Conservation (phyloP, 2,888 invertebrate species). For the Subacronicta megacephala region DNA sequence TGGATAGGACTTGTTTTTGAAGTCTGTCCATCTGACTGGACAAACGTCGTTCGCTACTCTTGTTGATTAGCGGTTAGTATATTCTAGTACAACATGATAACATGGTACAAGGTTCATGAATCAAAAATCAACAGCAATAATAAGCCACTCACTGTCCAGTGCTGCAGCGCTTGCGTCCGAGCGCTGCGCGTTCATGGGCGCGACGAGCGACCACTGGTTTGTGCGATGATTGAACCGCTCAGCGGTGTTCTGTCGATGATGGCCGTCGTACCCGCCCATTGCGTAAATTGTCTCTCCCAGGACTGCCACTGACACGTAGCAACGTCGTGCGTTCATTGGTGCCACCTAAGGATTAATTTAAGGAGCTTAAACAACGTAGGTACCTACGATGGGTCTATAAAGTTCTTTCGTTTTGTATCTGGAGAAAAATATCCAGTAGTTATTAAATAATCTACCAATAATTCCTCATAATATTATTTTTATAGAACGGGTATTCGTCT, state of each 20-base stretch:
- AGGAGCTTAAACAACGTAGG: too few species aligned
- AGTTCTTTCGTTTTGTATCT: too few species aligned
- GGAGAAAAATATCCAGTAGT: too few species aligned
- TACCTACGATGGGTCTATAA: too few species aligned
- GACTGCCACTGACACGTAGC: constrained; percentile 96
- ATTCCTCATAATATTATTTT: too few species aligned
- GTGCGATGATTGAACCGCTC: constrained; percentile 95
- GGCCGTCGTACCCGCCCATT: constrained; percentile 96
- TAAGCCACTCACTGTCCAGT: constrained; percentile 90
- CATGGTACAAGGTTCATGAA: neutral
- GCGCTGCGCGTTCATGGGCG: constrained; percentile 96
- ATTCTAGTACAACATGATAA: too few species aligned
- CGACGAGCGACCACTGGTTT: constrained; percentile 96
- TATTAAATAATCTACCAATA: too few species aligned
- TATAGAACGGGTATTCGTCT: too few species aligned
- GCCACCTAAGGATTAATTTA: constrained; percentile 85
- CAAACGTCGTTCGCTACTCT: too few species aligned
- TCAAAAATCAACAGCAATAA: neutral
- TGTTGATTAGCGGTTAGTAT: too few species aligned
- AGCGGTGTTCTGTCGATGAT: constrained; percentile 95
- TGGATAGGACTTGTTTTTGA: too few species aligned
- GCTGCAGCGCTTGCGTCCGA: constrained; percentile 98
- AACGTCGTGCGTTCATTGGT: constrained; percentile 96
- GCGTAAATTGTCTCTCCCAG: constrained; percentile 94
- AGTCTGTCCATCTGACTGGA: too few species aligned